phyloP scores from a whole-genome alignment of 2,113 vertebrate species.

The Pseudorhombus dupliciocellatus region DNA sequence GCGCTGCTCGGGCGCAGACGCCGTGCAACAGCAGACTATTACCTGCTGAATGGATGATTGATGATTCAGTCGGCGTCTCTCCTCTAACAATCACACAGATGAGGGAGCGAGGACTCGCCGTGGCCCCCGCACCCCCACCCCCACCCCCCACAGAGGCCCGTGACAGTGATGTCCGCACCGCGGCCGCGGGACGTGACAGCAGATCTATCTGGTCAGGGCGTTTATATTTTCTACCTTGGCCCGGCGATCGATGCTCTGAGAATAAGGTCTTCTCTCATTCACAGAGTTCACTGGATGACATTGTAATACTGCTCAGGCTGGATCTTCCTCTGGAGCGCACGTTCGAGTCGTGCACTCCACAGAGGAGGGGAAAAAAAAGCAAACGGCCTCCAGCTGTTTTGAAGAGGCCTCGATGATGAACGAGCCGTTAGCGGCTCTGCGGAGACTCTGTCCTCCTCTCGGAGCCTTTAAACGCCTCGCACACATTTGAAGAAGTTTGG shows the following conservation, averaged over 20 bases:
- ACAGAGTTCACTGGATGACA: conserved; percentile 66
- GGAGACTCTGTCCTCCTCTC: conserved; percentile 27
- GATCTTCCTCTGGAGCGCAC: conserved; percentile 21
- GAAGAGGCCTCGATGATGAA: conserved; percentile 65
- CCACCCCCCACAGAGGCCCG: conserved; percentile 34
- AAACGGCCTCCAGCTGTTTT: conserved; percentile 72
- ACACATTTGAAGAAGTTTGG: conserved; percentile 1
- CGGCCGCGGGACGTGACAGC: conserved; percentile 71
- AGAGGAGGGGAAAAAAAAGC: conserved; percentile 37
- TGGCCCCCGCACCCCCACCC: background rate
- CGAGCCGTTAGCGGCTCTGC: conserved; percentile 42
- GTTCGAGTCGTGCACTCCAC: conserved; percentile 29
- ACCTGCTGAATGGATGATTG: conserved; percentile 77
- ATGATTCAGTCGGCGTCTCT: conserved; percentile 69
- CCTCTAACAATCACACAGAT: conserved; percentile 72
- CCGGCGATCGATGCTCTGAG: conserved; percentile 75
- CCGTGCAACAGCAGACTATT: conserved; percentile 69
- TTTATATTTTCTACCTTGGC: conserved; percentile 70
- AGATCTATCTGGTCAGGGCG: conserved; percentile 74
- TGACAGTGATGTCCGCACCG: conserved; percentile 69
- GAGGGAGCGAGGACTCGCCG: conserved; percentile 58
- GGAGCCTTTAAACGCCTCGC: background rate
- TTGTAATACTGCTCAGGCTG: conserved; percentile 32
- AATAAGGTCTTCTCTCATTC: conserved; percentile 77
- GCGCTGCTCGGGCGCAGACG: conserved; percentile 50